These are phyloP conservation scores for Sinosuthora webbiana DNA, from an alignment of 2,113 vertebrate species.

Conservation along the genomic window DNA sequence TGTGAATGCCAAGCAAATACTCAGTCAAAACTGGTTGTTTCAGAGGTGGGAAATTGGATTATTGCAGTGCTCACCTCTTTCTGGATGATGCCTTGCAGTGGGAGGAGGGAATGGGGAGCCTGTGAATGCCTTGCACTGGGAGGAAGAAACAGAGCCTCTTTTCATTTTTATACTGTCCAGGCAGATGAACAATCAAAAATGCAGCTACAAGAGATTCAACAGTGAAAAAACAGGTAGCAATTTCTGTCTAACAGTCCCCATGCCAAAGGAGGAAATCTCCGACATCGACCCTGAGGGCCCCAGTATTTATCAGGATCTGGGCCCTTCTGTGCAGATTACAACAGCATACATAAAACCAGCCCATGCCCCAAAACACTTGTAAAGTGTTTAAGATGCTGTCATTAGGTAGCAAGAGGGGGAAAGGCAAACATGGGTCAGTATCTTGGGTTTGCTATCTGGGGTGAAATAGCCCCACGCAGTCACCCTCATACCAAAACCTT, in stretches of 20 bases:
- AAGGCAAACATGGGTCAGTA: not conserved
- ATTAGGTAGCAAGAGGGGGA: not conserved
- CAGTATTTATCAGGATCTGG: not conserved
- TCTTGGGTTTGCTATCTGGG: not conserved
- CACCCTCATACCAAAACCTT: not conserved
- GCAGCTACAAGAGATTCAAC: not conserved
- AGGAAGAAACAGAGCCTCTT: not conserved
- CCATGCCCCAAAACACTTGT: no score
- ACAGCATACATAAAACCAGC: not conserved
- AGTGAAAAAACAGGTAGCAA: rapidly evolving
- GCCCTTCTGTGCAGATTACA: not conserved
- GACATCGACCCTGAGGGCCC: no score
- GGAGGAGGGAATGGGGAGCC: not conserved
- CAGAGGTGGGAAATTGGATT: not conserved
- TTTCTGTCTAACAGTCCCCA: not conserved
- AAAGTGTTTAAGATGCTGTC: not conserved
- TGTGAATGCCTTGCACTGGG: not conserved
- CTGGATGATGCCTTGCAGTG: not conserved
- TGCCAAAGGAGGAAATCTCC: not conserved
- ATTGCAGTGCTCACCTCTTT: not conserved
- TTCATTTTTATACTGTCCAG: not conserved
- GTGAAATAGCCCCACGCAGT: not conserved
- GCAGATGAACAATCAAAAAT: not conserved
- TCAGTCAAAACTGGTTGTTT: not conserved
- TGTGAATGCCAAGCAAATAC: not conserved